phyloP scores from a whole-genome alignment of 2,113 vertebrate species.

The Campylomormyrus numenius region DNA sequence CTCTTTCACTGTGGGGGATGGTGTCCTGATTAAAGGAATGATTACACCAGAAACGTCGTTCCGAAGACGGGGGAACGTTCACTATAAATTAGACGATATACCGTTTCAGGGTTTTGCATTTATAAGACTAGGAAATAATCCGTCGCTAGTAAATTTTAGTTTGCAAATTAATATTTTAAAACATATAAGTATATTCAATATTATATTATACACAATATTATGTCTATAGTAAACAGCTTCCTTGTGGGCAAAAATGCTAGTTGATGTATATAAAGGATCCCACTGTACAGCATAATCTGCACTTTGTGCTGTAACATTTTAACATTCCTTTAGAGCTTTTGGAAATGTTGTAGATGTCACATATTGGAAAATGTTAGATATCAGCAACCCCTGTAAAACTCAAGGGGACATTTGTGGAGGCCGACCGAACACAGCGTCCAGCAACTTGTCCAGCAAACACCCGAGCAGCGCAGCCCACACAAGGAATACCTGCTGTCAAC shows the following conservation, averaged over 20 bases:
- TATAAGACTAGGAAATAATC: background rate
- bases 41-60: background rate
- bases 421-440: background rate
- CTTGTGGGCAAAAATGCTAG: background rate
- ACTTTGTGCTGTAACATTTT: background rate
- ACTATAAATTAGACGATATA: background rate
- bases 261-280: background rate
- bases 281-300: background rate
- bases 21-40: conserved; percentile 11
- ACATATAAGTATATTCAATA: background rate
- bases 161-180: background rate
- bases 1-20: conserved; percentile 12
- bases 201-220: background rate
- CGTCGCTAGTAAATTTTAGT: background rate
- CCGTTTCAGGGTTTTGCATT: background rate
- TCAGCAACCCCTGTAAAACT: background rate
- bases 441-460: background rate
- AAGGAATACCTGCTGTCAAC: background rate
- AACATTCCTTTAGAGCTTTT: background rate
- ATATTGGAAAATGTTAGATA: background rate
- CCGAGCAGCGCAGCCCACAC: background rate
- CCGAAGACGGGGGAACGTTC: background rate
- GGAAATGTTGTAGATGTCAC: background rate
- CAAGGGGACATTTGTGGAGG: background rate
- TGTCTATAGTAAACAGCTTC: background rate